Base-by-base conservation (phyloP, 2,113 vertebrate genomes). In the Globicephala melas region DNA sequence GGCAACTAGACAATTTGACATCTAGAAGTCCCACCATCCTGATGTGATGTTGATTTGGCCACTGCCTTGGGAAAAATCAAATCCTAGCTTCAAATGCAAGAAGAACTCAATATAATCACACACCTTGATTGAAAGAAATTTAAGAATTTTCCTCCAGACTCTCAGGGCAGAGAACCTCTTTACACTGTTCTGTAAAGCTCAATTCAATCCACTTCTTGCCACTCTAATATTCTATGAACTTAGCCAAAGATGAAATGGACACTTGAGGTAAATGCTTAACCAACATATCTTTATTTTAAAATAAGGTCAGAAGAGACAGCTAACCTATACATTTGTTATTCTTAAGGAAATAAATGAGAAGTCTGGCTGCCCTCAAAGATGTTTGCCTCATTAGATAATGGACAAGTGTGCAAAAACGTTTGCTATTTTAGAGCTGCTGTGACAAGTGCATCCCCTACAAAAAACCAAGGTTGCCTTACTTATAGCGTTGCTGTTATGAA, bases 301-400 rank as follows among this genome's bases (percentile, higher is more conserved):
- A 88, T 50, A n/a, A 33, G 4, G 33, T 26, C 60, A 81, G n/a
- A 93, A 65, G 15, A 65, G 41, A 71, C 44, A 94, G 62, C 15
- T 94, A 41, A 90, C 94, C 47, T 92, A 38, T 62, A 58, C 4
- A 68, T 86, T 44, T 77, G 36, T 79, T 89, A 95, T 82, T 97
- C 47, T 81, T 95, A 84, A 71, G 47, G 53, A 68, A 55, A 85
- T 67, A 74, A 90, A 62, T 4, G 15, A 76, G 71, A 86, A 82
- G 20, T 28, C 67, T 3, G 8, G 8, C 14, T 79, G 18, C 79
- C 53, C 71, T 91, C n/a, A 94, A 47, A 74, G 26, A 85, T 28
- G 5, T 65, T 74, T 44, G 36, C 5, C 21, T 77, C 47, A n/a
- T 38, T 79, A 71, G 60, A 62, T 68, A 63, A 28, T 33, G 67